Base-by-base conservation (phyloP, 2,888 invertebrate genomes). In the Zygothrica quintamaculata region DNA sequence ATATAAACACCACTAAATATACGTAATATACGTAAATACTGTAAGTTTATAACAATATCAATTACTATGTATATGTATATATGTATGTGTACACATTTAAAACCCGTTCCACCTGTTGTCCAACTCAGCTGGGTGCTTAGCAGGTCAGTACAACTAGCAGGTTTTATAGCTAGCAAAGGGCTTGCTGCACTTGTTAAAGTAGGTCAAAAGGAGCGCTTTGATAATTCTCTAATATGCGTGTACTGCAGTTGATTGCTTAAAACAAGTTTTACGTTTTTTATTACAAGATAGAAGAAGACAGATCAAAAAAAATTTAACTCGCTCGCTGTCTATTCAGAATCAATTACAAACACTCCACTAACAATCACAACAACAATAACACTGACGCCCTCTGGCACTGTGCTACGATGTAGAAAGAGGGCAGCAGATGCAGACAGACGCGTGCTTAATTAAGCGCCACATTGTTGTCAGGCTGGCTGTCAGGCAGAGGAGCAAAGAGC, bases 381-480 rank as follows among this genome's bases (percentile, higher is more conserved):
- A 56, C 37, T 9, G 12, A 13, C 18, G 18, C 44, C 15, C 26
- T 7, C 42, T 56, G 50, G 18, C 39, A 5, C 44, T 36, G 57
- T 57, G n/a, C 26, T 25, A 46, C 46, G 37, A 18, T 22, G 44
- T n/a, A n/a, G n/a, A 48, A 60, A 60, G 57, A 58, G 56, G 50
- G 65, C 56, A 52, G 47, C 58, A 58, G 67, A 62, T 66, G 64
- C 58, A 58, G 67, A 62, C 70, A 65, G 73, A 70, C 75, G 81
- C 73, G 73, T 78, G 78, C 69, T 79, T 79, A 75, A 79, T 79
- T 79, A 79, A 81, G 73, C 81, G 75, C 78, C 65, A 59, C 78
- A 77, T 72, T 66, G 65, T 56, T 71, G 55, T 15, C 47, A 9
- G 39, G 6, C 37, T 31, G 47, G 36, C 57, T 44, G 37, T 36